Base-by-base conservation (phyloP, 2,797 vertebrate species). In the Ceyx erithaca region DNA sequence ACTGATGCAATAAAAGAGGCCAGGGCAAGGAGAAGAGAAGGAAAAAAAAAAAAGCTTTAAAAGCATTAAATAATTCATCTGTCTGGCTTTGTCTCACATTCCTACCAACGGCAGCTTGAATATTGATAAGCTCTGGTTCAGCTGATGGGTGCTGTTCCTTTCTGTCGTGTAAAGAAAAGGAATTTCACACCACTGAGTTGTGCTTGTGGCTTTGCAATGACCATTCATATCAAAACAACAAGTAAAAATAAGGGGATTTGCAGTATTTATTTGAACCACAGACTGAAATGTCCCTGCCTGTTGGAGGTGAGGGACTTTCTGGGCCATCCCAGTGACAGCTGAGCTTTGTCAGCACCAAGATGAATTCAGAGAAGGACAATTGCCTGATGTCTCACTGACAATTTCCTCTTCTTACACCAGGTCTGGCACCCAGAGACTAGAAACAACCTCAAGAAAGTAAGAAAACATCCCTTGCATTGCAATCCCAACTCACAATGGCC, bases 41-140 rank as follows among this genome's bases (percentile, higher is more conserved):
- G 21, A 13, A 8, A 16, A 26, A 26, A 26, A 26, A 9, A 26
- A 26, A 15, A 10, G 48, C 48, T 49, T 26, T 80, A 88, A 94
- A 81, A 89, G 82, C 87, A 89, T 86, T 96, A 85, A 96, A 96
- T 96, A 96, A 96, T 96, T 96, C 85, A 96, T 92, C 72, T 54
- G 69, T 79, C 94, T 96, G 91, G 89, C 94, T 95, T 88, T 59
- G 85, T 78, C 83, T 94, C 83, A 23, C 80, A 46, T 87, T 82
- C 84, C 90, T 80, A 72, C 89, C 63, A 88, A 87, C 78, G 35
- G 85, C 41, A 19, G 7, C 40, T 69, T 68, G 94, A 94, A 94
- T 96, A 94, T 94, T 96, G 80, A 94, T 94, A 69, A 92, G 77
- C 67, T 8, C 58, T 4, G 7, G 80, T 80, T 54, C 45, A 61